phyloP scores from a whole-genome alignment of 1,140 invertebrate genomes.

The Macrosteles quadrilineatus region DNA sequence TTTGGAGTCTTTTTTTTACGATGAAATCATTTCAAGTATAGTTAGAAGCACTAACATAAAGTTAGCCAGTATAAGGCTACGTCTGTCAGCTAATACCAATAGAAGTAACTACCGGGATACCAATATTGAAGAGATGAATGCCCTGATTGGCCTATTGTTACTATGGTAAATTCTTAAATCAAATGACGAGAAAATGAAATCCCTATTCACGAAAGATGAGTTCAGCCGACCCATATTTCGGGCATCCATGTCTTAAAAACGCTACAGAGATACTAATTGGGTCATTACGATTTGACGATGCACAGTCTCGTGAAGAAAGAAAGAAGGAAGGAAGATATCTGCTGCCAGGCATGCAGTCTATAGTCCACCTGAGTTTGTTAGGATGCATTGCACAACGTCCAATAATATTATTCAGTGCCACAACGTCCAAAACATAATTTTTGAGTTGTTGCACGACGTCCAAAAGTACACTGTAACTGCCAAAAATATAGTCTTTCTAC shows the following conservation, averaged over 20 bases:
- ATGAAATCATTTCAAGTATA: background rate
- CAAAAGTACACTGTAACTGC: no score
- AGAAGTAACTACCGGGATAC: background rate
- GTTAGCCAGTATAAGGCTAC: background rate
- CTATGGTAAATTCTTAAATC: no score
- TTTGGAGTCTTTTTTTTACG: background rate
- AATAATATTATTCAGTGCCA: no score
- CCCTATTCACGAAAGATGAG: background rate
- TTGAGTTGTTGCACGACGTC: no score
- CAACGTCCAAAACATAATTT: no score
- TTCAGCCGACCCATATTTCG: no score
- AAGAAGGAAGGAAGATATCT: background rate
- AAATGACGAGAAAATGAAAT: background rate
- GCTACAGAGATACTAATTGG: background rate
- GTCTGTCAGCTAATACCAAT: no score
- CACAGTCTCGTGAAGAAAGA: background rate
- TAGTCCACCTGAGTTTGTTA: no score
- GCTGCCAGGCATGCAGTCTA: no score
- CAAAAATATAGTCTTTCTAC: no score
- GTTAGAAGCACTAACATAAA: background rate
- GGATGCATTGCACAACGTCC: no score
- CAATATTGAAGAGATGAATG: background rate
- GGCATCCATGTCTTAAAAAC: slow-evolving; percentile 1
- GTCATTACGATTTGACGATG: slow-evolving; percentile 3
- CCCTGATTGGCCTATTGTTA: background rate